phyloP scores from a whole-genome alignment of 2,113 vertebrate genomes.

The Herpailurus yagouaroundi region DNA sequence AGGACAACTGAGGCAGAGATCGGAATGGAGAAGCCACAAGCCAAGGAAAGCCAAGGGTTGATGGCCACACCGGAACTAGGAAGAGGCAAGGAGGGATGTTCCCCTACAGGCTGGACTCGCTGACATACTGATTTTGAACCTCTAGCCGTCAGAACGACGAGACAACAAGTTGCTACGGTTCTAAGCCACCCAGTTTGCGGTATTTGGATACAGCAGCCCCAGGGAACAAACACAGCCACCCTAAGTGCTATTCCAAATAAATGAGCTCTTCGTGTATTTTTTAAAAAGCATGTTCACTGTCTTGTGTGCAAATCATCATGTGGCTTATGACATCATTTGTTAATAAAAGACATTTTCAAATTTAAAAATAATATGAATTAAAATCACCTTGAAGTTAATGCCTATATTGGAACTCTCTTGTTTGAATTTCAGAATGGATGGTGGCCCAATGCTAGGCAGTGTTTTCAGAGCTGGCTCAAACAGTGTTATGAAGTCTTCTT shows the following conservation, averaged over 20 bases:
- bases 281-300: background rate
- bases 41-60: background rate
- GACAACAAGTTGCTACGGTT: background rate
- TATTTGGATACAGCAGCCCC: no score
- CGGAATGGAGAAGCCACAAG: background rate
- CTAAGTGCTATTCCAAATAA: background rate
- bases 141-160: background rate
- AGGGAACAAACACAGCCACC: background rate
- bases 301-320: background rate
- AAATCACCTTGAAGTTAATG: slow-evolving; percentile 64
- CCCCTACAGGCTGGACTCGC: rapidly evolving
- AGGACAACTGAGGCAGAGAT: no score
- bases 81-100: background rate
- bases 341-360: background rate
- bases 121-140: background rate
- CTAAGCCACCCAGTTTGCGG: background rate
- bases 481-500: slow-evolving; percentile 59
- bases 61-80: rapidly evolving
- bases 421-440: slow-evolving; percentile 51
- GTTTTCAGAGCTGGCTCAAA: slow-evolving; percentile 66
- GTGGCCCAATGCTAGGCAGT: slow-evolving; percentile 56
- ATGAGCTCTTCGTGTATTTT: background rate
- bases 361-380: background rate
- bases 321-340: background rate
- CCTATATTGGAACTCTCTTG: background rate